Evolutionary conservation across 1,140 invertebrate genomes (phyloP).

Genomic region (Phocides pigmalion): DNA sequence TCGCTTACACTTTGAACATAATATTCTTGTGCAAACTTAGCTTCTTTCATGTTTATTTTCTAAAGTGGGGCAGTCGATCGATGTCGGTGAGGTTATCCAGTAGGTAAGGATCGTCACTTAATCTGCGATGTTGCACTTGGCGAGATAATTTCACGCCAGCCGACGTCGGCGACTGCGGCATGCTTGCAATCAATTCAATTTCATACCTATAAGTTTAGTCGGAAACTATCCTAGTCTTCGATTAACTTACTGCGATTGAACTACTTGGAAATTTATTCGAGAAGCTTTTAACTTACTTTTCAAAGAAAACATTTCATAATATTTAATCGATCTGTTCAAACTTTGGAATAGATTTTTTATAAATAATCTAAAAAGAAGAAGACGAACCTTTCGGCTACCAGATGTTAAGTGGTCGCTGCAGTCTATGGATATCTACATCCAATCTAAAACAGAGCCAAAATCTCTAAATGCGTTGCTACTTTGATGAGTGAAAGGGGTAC

Average conservation of each 20-base stretch:
- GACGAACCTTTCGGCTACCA: no score
- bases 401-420: no score
- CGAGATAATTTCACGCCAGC: slow-evolving; percentile 69
- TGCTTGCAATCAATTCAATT: slow-evolving; percentile 68
- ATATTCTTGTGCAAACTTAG: slow-evolving; percentile 32
- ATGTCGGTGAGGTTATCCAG: slow-evolving; percentile 53
- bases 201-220: slow-evolving; percentile 67
- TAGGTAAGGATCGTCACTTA: slow-evolving; percentile 64
- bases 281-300: background rate
- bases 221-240: slow-evolving; percentile 51
- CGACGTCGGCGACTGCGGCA: slow-evolving; percentile 49
- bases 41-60: slow-evolving; percentile 52
- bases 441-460: no score
- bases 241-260: slow-evolving; percentile 37
- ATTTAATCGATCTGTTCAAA: no score
- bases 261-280: slow-evolving; percentile 22
- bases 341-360: no score
- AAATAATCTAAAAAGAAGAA: no score
- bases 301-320: no score
- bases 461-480: no score
- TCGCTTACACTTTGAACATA: slow-evolving; percentile 24
- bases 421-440: no score
- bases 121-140: slow-evolving; percentile 69
- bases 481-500: no score
- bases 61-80: slow-evolving; percentile 61